phyloP scores from a whole-genome alignment of 2,797 vertebrate genomes.

The Brachymystax lenok region DNA sequence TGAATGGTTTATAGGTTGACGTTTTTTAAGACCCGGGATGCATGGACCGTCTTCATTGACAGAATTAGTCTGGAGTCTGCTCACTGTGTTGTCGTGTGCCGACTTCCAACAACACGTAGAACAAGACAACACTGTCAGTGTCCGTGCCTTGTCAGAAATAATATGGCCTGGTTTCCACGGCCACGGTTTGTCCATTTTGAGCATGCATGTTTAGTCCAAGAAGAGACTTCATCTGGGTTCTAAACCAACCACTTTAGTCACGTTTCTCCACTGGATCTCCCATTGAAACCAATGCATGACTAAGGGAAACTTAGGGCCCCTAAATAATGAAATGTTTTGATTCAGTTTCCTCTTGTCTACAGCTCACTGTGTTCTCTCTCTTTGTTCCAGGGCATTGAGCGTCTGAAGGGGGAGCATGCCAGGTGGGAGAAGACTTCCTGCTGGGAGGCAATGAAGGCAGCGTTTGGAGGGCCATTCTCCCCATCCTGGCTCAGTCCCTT shows the following conservation, averaged over 20 bases:
- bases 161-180: not conserved
- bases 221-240: not conserved
- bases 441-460: slow-evolving; percentile 82
- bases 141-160: not conserved
- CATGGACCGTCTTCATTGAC: slow-evolving; percentile 26
- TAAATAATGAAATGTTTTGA: not conserved
- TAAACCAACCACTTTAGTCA: no score
- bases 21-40: slow-evolving; percentile 17
- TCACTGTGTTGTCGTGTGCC: not conserved
- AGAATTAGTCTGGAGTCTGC: not conserved
- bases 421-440: slow-evolving; percentile 79
- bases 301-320: no score
- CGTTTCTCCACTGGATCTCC: no score
- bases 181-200: not conserved
- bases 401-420: slow-evolving; percentile 87
- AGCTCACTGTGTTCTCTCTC: slow-evolving; percentile 30
- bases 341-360: not conserved
- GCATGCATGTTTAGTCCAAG: not conserved
- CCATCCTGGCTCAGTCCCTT: slow-evolving; percentile 90
- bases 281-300: no score
- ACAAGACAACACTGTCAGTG: not conserved
- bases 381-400: slow-evolving; percentile 86
- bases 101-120: not conserved
- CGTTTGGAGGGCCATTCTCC: slow-evolving; percentile 84
- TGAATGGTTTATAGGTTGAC: not conserved